Evolutionary conservation across 2,888 invertebrate genomes (phyloP).

Genomic region (Pseudanteris insignis): DNA sequence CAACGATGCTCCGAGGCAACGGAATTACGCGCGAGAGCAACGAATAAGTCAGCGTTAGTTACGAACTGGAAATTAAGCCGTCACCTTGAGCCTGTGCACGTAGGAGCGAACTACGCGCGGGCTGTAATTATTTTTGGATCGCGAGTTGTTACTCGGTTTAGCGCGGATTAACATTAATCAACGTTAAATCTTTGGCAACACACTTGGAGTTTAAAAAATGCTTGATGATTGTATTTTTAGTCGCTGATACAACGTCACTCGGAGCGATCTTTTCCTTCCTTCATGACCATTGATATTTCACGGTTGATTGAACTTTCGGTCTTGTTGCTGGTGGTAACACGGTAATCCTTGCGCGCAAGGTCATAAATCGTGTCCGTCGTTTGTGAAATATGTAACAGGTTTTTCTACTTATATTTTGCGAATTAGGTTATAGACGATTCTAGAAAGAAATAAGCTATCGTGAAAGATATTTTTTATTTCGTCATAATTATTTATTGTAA

Average conservation of each 20-base stretch:
- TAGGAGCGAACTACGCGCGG: neutral
- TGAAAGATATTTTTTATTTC: too few relatives aligned
- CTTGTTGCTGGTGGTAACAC: too few relatives aligned
- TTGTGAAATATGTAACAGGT: too few relatives aligned
- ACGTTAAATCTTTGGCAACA: neutral
- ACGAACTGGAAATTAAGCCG: slow-evolving; percentile 14
- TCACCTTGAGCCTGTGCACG: slow-evolving; percentile 5
- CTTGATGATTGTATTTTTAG: slow-evolving; percentile 1
- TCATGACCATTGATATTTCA: too few relatives aligned
- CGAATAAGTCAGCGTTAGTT: slow-evolving; percentile 4
- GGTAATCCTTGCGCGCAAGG: too few relatives aligned
- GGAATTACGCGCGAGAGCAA: slow-evolving; percentile 1
- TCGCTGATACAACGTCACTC: neutral
- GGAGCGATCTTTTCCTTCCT: too few relatives aligned
- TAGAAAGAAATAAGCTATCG: too few relatives aligned
- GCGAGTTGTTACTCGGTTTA: neutral
- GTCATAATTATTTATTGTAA: too few relatives aligned
- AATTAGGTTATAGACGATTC: too few relatives aligned
- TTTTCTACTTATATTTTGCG: too few relatives aligned
- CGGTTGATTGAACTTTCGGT: too few relatives aligned
- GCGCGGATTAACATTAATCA: slow-evolving; percentile 9
- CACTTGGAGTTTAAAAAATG: slow-evolving; percentile 1
- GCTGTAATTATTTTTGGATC: slow-evolving; percentile 9
- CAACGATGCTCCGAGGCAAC: neutral
- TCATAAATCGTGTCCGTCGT: too few relatives aligned